Conservation (phyloP, 1,140 invertebrate species). For the Platorchestia sp. region DNA sequence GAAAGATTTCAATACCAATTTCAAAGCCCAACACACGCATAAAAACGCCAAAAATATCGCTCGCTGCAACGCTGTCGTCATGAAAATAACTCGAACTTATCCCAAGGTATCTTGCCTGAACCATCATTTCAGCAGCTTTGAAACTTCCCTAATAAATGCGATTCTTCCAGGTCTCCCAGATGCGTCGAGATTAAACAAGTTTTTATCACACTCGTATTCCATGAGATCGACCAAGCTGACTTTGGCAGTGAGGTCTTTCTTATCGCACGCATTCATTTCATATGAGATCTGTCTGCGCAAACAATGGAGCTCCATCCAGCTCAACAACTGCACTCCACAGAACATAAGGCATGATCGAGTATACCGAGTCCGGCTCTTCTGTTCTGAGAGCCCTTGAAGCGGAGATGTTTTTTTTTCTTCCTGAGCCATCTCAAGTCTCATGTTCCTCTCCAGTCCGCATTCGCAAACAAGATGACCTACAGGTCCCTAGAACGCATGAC, state of each 20-base stretch:
- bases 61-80: neutral
- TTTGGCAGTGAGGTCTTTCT: neutral
- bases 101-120: neutral
- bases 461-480: neutral
- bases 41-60: neutral
- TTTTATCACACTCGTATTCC: neutral
- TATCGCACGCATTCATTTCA: neutral
- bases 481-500: neutral
- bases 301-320: neutral
- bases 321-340: neutral
- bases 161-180: neutral
- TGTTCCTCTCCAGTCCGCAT: neutral
- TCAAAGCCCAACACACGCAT: neutral
- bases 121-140: neutral
- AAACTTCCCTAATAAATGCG: neutral
- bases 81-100: neutral
- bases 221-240: neutral
- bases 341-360: neutral
- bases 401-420: neutral
- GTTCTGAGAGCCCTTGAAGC: neutral
- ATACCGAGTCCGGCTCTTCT: neutral
- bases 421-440: neutral
- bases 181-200: constrained; percentile 7
- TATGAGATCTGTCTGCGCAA: neutral
- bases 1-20: neutral